Evolutionary conservation across 2,888 invertebrate genomes (phyloP).

Genomic region (Deilephila porcellus): DNA sequence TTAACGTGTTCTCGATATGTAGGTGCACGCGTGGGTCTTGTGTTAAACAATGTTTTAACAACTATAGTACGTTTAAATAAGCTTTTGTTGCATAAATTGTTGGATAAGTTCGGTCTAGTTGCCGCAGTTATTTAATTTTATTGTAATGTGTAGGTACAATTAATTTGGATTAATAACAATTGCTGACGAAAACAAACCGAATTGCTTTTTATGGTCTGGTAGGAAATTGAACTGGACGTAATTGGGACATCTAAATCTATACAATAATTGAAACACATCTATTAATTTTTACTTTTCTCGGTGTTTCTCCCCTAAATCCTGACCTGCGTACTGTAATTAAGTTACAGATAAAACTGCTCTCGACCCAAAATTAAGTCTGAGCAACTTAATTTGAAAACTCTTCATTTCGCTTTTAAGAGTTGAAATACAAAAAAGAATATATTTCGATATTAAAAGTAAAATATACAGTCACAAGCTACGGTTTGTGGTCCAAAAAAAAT

Average conservation of each 20-base stretch:
- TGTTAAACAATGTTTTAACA: not conserved
- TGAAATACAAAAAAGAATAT: conserved; percentile 53
- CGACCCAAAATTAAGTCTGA: conserved; percentile 49
- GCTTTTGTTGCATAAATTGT: not conserved
- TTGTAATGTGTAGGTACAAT: no score
- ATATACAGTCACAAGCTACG: conserved; percentile 45
- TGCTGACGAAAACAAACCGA: no score
- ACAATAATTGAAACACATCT: not conserved
- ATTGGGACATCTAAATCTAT: not conserved
- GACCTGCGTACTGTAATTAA: conserved; percentile 33
- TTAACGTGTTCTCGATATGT: conserved; percentile 16
- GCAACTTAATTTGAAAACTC: conserved; percentile 57
- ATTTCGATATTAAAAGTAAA: conserved; percentile 68
- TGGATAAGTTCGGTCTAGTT: not conserved
- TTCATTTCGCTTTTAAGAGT: conserved; percentile 44
- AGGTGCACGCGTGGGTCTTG: not conserved
- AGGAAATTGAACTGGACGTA: not conserved
- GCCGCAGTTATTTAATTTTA: no score
- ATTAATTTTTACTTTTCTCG: conserved; percentile 9
- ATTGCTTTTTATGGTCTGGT: no score
- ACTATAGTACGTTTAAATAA: not conserved
- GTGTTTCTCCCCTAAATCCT: not conserved
- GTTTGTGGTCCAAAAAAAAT: not conserved
- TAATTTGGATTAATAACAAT: no score
- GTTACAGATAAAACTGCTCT: conserved; percentile 42